Evolutionary conservation across 1,140 invertebrate genomes (phyloP), one percentile per base, ranked within the genome.

Genomic region (Aphelenchoides avenae): DNA sequence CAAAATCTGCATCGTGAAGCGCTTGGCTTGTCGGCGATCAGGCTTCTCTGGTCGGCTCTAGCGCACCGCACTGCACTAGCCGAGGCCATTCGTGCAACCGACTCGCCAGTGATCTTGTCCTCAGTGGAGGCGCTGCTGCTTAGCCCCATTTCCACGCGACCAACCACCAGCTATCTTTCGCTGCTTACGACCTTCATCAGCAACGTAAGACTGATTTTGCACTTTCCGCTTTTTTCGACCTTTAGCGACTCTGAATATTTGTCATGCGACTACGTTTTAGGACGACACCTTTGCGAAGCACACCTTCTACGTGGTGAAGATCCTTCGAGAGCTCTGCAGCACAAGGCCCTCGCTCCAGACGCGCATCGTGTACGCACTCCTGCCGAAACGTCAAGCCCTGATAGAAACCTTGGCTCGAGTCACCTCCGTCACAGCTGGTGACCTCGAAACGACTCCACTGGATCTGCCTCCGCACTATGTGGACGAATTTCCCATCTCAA

Each of bases 61-160:
- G 31, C 59, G 15, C 47, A 56, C 43, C 31, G 47, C 1, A 33
- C 57, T 7, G 30, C 59, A 18, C 24, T 61, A 29, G 11, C 44
- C 24, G 60, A 64, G 33, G 59, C 60, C 29, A 65, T 61, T 64
- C 51, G 59, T n/a, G 30, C 36, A 24, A 49, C 36, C 2, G 44
- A 64, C 33, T 61, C 64, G 11, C 33, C 50, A 33, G 18, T 61
- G 33, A 15, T 61, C 31, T 30, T 61, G 34, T 60, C 48, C 24
- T 52, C 59, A 9, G 4, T 61, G 54, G 59, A 61, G 26, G 49
- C 59, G 0, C 15, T 61, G 15, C 30, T 61, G 13, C 54, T 61
- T 49, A 60, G 53, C 13, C 53, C 58, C 24, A 30, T 58, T 26
- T 57, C 56, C 9, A 31, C 36, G 6, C 34, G 33, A 29, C 13